Base-by-base conservation (phyloP, 2,797 vertebrate species). In the Adrianichthys oophorus region DNA sequence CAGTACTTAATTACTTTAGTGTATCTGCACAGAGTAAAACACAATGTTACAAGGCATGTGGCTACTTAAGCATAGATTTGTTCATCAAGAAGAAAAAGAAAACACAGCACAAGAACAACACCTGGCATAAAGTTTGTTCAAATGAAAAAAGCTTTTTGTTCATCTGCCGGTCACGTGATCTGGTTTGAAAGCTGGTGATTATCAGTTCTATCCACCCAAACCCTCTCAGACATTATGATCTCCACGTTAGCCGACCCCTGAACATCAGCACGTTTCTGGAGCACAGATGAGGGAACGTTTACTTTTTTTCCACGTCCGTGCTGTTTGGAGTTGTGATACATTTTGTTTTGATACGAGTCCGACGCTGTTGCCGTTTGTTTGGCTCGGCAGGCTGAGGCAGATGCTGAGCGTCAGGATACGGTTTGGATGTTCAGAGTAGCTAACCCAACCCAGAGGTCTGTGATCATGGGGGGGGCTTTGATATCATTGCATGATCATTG, bases 41-140 rank as follows among this genome's bases (percentile, higher is more conserved):
- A 91, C 87, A 85, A 87, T 77, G 85, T 88, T 90, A 93, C 90
- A 91, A 92, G 91, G 91, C 90, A 91, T 91, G 85, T 90, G 89
- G 88, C 84, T 87, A 89, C 83, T 74, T 80, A 89, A 91, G 89
- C 89, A 90, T 86, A 91, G 88, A 90, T 92, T 90, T 91, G 91
- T 91, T 91, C 86, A 87, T 79, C 75, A 76, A 26, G 68, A 58
- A 71, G 54, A 59, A 26, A 72, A 58, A 71, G 54, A 59, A 64
- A 67, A 61, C 62, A 71, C 47, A 43, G 70, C 55, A 62, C 70
- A 16, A 32, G 70, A 66, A 64, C 70, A 80, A 89, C 82, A 83
- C 67, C 79, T 86, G 82, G 73, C 84, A 85, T 87, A 46, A 69
- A 76, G 80, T 91, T 85, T 77, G 78, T 87, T 87, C 67, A 79